These are phyloP conservation scores for Caenorhabditis imperialis DNA, from an alignment of 2,888 invertebrate species.

Conservation along the genomic window DNA sequence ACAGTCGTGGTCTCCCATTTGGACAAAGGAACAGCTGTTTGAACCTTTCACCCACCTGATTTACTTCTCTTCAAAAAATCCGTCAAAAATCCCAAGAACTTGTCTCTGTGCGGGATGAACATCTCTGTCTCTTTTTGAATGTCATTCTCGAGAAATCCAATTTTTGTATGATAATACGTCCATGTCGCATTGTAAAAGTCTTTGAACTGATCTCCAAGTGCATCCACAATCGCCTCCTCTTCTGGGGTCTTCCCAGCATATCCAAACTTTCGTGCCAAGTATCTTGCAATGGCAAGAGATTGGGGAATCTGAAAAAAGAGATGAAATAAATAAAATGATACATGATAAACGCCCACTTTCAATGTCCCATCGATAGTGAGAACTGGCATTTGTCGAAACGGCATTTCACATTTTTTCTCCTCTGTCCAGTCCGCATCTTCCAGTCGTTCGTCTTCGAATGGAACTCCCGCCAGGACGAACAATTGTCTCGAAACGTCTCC, in stretches of 20 bases:
- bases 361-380: slow-evolving; percentile 3
- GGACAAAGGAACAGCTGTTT: background rate
- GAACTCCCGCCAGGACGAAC: slow-evolving; percentile 43
- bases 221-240: background rate
- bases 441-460: slow-evolving; percentile 33
- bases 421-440: no score
- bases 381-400: background rate
- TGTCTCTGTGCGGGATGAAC: slow-evolving; percentile 4
- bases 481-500: slow-evolving; percentile 44
- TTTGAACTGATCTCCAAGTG: background rate
- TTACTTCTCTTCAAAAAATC: slow-evolving; percentile 6
- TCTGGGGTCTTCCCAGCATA: slow-evolving; percentile 1
- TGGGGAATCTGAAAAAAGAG: background rate
- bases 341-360: no score
- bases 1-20: slow-evolving; percentile 11
- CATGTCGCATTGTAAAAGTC: slow-evolving; percentile 2
- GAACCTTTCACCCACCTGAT: slow-evolving; percentile 8
- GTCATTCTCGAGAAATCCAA: slow-evolving; percentile 3
- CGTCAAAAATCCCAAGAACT: slow-evolving; percentile 1
- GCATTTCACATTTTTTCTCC: no score
- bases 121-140: slow-evolving; percentile 3
- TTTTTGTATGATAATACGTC: slow-evolving; percentile 6
- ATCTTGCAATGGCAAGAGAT: slow-evolving; percentile 1
- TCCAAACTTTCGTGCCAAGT: slow-evolving; percentile 2
- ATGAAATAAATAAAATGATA: no score